These are phyloP conservation scores for Lagodon rhomboides DNA, from an alignment of 2,797 vertebrate genomes.

Conservation along the genomic window DNA sequence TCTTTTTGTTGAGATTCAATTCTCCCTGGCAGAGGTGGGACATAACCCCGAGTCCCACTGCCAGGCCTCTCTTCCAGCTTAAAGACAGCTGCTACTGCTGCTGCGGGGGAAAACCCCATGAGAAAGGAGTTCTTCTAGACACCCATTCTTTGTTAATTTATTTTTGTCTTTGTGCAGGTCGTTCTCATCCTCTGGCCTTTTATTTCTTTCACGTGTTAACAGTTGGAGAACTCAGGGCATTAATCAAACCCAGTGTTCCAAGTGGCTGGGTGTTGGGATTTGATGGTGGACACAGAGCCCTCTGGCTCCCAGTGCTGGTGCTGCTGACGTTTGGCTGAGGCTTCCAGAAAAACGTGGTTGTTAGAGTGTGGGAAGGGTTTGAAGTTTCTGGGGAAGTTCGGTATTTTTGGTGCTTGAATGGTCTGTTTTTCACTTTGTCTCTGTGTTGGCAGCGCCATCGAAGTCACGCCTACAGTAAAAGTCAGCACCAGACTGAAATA, in stretches of 20 bases:
- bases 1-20: slow-evolving; percentile 66
- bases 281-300: slow-evolving; percentile 47
- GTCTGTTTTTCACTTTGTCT: slow-evolving; percentile 27
- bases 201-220: slow-evolving; percentile 45
- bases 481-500: slow-evolving; percentile 37
- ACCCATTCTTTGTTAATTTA: slow-evolving; percentile 48
- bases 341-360: slow-evolving; percentile 35
- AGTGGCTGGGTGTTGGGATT: slow-evolving; percentile 46
- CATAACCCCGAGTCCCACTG: slow-evolving; percentile 62
- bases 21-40: slow-evolving; percentile 64
- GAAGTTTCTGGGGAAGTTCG: slow-evolving; percentile 38
- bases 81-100: slow-evolving; percentile 65
- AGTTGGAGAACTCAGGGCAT: slow-evolving; percentile 49
- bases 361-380: slow-evolving; percentile 51
- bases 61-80: slow-evolving; percentile 57
- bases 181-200: slow-evolving; percentile 46
- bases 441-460: slow-evolving; percentile 20
- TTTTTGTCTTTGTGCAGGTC: slow-evolving; percentile 31
- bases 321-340: slow-evolving; percentile 37
- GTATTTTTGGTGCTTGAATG: slow-evolving; percentile 31
- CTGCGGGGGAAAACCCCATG: slow-evolving; percentile 48
- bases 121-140: slow-evolving; percentile 54
- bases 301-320: slow-evolving; percentile 34
- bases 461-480: slow-evolving; percentile 47
- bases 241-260: slow-evolving; percentile 61